Evolutionary conservation across 2,888 invertebrate species (phyloP), one percentile per base, ranked within the genome.

Genomic region (Acrobeloides nanus): DNA sequence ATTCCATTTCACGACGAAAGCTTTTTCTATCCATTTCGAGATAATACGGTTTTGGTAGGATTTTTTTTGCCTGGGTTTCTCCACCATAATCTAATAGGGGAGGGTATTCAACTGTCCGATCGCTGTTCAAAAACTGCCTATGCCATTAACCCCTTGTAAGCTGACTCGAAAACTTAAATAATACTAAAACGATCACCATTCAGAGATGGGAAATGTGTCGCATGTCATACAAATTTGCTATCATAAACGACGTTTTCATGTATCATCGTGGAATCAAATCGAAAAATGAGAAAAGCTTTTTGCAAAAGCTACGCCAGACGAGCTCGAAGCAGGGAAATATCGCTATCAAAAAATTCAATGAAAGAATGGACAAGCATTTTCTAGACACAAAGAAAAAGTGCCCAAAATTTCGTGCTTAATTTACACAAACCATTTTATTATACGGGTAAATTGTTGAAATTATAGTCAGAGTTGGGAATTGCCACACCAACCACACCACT

Each of bases 131-230:
- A 15, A 7, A n/a, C n/a, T n/a, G n/a, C n/a, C n/a, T n/a, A n/a
- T n/a, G n/a, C n/a, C n/a, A n/a, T n/a, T n/a, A n/a, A n/a, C n/a
- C n/a, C n/a, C n/a, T n/a, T n/a, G n/a, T n/a, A n/a, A n/a, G n/a
- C n/a, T n/a, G n/a, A n/a, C n/a, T n/a, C n/a, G n/a, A n/a, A n/a
- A n/a, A n/a, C n/a, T n/a, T n/a, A n/a, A n/a, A 15, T 15, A 10
- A 46, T 17, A 35, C 20, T 54, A 17, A 23, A 12, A 4, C n/a
- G 23, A n/a, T 18, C 1, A 10, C n/a, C 8, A 34, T 56, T 37
- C 25, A 57, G 57, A 41, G 57, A 18, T 57, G 57, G 57, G 57
- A 57, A 38, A 58, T 57, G 50, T 57, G 57, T 20, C 46, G 58
- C 7, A 46, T 47, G n/a, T 53, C 53, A 10, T 57, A 42, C 38